Percentiles rank a stretch among this genome's conserved stretches.
Conservation (phyloP, 2,797 vertebrate species). For the Acestrorhynchus altus region DNA sequence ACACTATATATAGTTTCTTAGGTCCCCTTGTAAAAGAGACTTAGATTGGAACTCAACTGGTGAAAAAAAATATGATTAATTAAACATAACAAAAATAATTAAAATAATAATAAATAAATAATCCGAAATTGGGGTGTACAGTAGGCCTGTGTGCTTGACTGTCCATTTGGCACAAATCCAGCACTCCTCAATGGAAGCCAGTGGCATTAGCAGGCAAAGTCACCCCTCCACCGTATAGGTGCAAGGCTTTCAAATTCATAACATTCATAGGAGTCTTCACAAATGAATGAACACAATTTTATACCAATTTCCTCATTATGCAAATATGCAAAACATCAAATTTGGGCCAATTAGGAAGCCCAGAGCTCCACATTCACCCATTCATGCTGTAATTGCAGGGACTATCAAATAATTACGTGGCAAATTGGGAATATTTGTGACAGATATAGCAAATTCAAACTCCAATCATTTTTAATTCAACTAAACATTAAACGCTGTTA, state of each 20-base stretch:
- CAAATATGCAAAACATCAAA: conserved; percentile 99
- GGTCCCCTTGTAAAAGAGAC: neutral
- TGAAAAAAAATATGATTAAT: conserved; percentile 73
- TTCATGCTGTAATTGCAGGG: conserved; percentile 99
- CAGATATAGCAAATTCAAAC: conserved; percentile 99
- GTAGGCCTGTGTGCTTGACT: conserved; percentile 3
- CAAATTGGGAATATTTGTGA: conserved; percentile 99
- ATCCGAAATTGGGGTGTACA: neutral
- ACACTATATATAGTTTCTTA: neutral
- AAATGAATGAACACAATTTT: conserved; percentile 99
- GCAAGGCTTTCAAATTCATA: conserved; percentile 78
- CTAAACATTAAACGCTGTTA: conserved; percentile 90
- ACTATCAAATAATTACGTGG: conserved; percentile 99
- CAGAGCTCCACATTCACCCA: conserved; percentile 98
- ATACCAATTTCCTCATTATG: conserved; percentile 99
- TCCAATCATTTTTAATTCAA: conserved; percentile 98
- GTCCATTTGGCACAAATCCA: conserved; percentile 38
- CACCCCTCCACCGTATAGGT: conserved; percentile 34
- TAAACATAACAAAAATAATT: conserved; percentile 58
- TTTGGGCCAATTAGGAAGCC: conserved; percentile 99
- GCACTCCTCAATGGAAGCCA: conserved; percentile 9
- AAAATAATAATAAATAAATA: neutral
- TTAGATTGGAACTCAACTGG: neutral
- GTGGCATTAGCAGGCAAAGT: conserved; percentile 40
- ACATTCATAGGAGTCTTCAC: conserved; percentile 99